Evolutionary conservation across 2,888 invertebrate species (phyloP), one percentile per base, ranked within the genome.

Genomic region (Lordiphosa fenestrarum): DNA sequence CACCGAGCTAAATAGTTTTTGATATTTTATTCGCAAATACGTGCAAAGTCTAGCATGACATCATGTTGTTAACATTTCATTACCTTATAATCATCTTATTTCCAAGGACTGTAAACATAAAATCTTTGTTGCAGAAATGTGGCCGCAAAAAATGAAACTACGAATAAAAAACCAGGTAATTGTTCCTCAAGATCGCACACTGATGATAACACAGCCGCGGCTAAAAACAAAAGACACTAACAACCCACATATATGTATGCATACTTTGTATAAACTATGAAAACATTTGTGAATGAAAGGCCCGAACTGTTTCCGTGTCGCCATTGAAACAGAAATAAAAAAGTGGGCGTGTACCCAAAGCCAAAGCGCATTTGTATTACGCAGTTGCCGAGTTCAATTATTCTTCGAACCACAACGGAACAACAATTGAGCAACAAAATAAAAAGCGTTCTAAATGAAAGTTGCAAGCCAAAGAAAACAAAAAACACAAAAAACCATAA

Each of bases 361-460:
- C 52, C 66, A 66, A 60, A 50, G 62, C 53, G 30, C 30, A 44
- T 33, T 25, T 44, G 44, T 71, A 68, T 65, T 65, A 71, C 71
- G 71, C 71, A 71, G 71, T 71, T 42, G 65, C 53, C 65, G 62
- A 33, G 65, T 71, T 71, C 71, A 71, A 67, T 71, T 70, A 62
- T 30, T 30, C 9, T 56, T 19, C 56, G 57, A 58, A 53, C 46
- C 52, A 50, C 49, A 40, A 50, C 57, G 33, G 13, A 44, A 40
- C 48, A 57, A 40, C 55, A 62, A 39, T 42, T 30, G 30, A 54
- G 54, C 46, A 53, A 15, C 15, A 15, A 1, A 57, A 6, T 9
- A 58, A 58, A 38, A 68, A 36, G 25, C 50, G 41, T 55, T 23
- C n/a, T 48, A 44, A 44, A 44, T 44, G 33, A 44, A 44, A 53